phyloP scores from a whole-genome alignment of 2,797 vertebrate species.

The Channallabes apus region DNA sequence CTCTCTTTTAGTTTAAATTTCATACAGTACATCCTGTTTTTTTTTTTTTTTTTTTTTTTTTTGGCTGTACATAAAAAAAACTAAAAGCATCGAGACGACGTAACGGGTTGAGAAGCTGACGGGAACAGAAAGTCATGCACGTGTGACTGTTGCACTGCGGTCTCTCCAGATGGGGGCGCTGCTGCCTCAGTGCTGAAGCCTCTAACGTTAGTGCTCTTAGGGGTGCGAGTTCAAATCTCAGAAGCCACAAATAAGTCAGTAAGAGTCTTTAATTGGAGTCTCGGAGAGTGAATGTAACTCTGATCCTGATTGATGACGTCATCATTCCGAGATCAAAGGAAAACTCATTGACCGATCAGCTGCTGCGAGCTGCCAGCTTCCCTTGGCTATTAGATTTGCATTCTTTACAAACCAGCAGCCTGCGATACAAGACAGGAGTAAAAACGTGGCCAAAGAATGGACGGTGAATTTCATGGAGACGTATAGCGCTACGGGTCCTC shows the following conservation, averaged over 20 bases:
- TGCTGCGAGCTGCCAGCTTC: not conserved
- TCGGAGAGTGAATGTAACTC: not conserved
- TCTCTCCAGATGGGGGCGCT: not conserved
- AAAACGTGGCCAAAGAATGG: not conserved
- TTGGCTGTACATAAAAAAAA: not conserved
- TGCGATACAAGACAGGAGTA: not conserved
- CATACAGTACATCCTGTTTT: not conserved
- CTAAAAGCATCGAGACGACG: not conserved
- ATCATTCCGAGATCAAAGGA: not conserved
- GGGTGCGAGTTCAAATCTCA: not conserved
- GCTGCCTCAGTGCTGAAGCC: not conserved
- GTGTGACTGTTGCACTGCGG: not conserved
- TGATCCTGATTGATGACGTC: not conserved
- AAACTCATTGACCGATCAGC: not conserved
- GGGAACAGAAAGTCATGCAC: not conserved
- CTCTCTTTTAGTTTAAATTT: not conserved
- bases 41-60: not conserved
- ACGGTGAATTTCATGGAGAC: not conserved
- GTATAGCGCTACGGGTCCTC: slow-evolving; percentile 2
- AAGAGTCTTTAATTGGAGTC: too few species aligned
- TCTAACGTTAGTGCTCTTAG: not conserved
- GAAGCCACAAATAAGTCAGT: not conserved
- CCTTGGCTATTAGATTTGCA: not conserved
- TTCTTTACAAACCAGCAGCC: not conserved
- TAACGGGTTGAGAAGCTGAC: not conserved